Base-by-base conservation (phyloP, 2,888 invertebrate species). In the Volucella inflata region DNA sequence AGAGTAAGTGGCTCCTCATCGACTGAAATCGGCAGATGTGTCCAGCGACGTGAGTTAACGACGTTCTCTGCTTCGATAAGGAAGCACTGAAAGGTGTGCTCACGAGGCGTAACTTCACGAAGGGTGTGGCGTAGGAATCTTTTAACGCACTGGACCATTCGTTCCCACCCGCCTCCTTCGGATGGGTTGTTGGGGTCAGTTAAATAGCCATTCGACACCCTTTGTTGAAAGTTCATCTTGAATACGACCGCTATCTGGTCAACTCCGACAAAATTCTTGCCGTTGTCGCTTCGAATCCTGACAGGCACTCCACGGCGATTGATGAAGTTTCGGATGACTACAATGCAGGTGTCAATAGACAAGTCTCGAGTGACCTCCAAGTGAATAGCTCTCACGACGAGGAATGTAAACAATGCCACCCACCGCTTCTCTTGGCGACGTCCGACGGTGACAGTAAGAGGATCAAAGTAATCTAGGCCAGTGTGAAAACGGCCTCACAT, bases 401-500 rank as follows among this genome's bases (percentile, higher is more conserved):
- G 21, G 46, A 77, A 84, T 4, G 84, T 84, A 42, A 83, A 83
- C 11, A 83, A 42, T n/a, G 62, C 65, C 10, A 71, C 44, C 67
- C 83, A 83, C 8, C 77, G n/a, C 48, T 83, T 87, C 46, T 75
- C 83, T n/a, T 36, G n/a, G 6, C 76, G 62, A 12, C 88, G 74
- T 36, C 87, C 87, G 42, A 87, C 78, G n/a, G 87, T 72, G 3
- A 88, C 76, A 12, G 44, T 50, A 1, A 87, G 30, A 4, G 87
- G 82, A 2, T 81, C 83, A 30, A 74, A 83, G 71, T 70, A 80
- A 40, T 88, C 88, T n/a, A 88, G n/a, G 14, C 80, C 87, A 12
- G 83, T 87, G 21, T 83, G 72, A 59, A 48, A 88, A 88, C 10
- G 87, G 87, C 80, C 51, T n/a, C 75, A 80, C 70, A 44, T 84